phyloP scores from a whole-genome alignment of 2,797 vertebrate species.

The Cynodonichthys magdalenae region DNA sequence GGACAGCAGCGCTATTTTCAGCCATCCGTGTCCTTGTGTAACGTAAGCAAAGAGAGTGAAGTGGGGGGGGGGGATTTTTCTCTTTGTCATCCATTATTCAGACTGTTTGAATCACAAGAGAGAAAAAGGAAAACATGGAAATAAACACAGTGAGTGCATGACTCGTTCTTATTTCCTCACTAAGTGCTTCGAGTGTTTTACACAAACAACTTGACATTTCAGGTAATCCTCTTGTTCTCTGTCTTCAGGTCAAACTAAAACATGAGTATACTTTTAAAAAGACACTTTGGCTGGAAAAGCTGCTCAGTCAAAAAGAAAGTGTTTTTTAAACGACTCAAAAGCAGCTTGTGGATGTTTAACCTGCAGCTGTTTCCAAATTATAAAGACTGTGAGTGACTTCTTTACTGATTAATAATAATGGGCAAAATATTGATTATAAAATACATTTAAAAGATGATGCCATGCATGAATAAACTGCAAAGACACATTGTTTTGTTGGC shows the following conservation, averaged over 20 bases:
- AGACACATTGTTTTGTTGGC: background rate
- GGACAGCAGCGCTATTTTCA: constrained; percentile 72
- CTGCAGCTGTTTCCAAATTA: too few species aligned
- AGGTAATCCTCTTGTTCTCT: constrained; percentile 8
- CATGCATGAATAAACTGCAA: background rate
- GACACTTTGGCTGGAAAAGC: background rate
- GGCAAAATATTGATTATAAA: too few species aligned
- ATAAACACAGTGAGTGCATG: constrained; percentile 32
- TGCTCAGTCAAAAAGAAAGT: background rate
- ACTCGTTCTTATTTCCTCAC: constrained; percentile 22
- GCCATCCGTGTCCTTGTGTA: constrained; percentile 64
- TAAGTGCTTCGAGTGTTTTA: constrained; percentile 21
- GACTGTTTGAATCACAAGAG: constrained; percentile 68
- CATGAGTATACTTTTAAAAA: constrained; percentile 3
- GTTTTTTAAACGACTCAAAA: too few species aligned
- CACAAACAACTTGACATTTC: constrained; percentile 19
- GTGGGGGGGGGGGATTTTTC: constrained; percentile 34
- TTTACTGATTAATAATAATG: background rate
- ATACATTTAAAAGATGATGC: too few species aligned
- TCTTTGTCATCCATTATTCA: constrained; percentile 76
- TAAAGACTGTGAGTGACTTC: too few species aligned
- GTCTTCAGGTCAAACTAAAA: constrained; percentile 10
- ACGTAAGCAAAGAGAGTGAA: constrained; percentile 58
- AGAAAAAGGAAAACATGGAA: constrained; percentile 23
- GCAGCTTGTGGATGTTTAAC: too few species aligned